Evolutionary conservation across 2,113 vertebrate genomes (phyloP).

Genomic region (Pica pica): DNA sequence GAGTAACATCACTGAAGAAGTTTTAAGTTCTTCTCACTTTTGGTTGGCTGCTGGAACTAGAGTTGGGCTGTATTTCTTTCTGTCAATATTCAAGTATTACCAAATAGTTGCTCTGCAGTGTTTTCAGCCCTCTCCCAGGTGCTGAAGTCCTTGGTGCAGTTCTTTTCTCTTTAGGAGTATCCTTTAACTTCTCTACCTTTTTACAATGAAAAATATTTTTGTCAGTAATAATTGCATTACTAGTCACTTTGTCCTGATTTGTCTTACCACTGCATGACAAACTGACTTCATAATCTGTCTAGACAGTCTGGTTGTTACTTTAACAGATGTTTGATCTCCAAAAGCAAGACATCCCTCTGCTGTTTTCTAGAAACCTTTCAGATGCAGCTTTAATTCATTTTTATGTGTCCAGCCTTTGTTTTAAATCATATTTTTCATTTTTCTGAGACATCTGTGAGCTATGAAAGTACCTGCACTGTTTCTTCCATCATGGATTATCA

Average conservation of each 20-base stretch:
- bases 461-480: not conserved
- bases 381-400: slow-evolving; percentile 6
- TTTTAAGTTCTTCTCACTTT: not conserved
- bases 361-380: slow-evolving; percentile 12
- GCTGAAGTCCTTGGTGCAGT: not conserved
- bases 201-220: slow-evolving; percentile 36
- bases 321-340: slow-evolving; percentile 45
- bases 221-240: slow-evolving; percentile 39
- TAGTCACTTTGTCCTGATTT: slow-evolving; percentile 14
- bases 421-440: slow-evolving; percentile 28
- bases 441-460: not conserved
- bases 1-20: not conserved
- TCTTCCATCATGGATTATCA: not conserved
- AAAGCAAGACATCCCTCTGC: slow-evolving; percentile 25
- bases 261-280: not conserved
- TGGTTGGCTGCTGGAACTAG: not conserved
- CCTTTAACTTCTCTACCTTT: not conserved
- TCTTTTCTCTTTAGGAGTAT: not conserved
- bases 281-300: slow-evolving; percentile 27
- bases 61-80: not conserved
- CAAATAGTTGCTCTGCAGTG: not conserved
- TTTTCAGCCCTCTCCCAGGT: not conserved
- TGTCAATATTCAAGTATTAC: not conserved
- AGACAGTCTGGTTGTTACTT: slow-evolving; percentile 20
- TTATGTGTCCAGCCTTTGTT: slow-evolving; percentile 22